A percentile compares a stretch with the other conserved stretches of the same genome.
These are phyloP conservation scores for Plagodis pulveraria DNA, from an alignment of 2,888 invertebrate species.

Conservation along the genomic window DNA sequence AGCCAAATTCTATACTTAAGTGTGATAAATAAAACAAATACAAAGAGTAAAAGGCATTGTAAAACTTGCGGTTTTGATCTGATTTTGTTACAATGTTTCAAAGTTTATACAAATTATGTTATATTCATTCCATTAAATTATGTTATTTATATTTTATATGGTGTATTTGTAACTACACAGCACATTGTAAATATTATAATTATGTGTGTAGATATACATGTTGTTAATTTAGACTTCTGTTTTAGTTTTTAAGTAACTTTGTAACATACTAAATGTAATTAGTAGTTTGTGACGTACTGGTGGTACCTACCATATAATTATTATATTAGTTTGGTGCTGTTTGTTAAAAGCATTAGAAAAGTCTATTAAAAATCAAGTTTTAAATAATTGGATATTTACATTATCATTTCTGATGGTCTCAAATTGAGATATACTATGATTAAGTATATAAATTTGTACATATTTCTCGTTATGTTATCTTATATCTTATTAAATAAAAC, in stretches of 20 bases:
- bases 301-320: neutral
- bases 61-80: conserved; percentile 68
- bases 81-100: conserved; percentile 70
- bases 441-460: conserved; percentile 1
- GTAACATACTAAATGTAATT: neutral
- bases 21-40: conserved; percentile 72
- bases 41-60: conserved; percentile 48
- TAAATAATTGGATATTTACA: neutral
- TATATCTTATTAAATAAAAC: neutral
- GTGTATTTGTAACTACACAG: conserved; percentile 43
- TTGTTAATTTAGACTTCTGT: neutral
- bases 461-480: neutral
- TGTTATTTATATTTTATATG: conserved; percentile 36
- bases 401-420: neutral
- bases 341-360: conserved; percentile 2
- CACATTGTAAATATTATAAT: conserved; percentile 42
- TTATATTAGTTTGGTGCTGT: conserved; percentile 21
- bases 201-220: conserved; percentile 1
- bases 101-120: conserved; percentile 64
- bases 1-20: conserved; percentile 73
- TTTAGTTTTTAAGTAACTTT: conserved; percentile 6
- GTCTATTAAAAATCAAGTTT: neutral
- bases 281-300: neutral
- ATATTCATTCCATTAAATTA: conserved; percentile 67
- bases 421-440: conserved; percentile 2